These are phyloP conservation scores for Proteles cristata DNA, from an alignment of 2,113 vertebrate species.

Conservation along the genomic window DNA sequence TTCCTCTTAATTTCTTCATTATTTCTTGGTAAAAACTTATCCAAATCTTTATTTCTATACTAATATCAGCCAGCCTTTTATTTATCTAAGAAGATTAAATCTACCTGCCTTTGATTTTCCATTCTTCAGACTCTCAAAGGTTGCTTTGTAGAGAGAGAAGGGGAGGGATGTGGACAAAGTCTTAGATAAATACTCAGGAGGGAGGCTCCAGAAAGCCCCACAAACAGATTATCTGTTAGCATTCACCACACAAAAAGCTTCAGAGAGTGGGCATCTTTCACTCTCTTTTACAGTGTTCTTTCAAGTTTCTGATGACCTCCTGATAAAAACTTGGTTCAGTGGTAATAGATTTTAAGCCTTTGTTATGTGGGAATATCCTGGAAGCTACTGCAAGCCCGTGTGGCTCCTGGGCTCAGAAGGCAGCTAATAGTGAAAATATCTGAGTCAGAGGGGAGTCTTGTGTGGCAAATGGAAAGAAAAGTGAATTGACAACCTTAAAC, in stretches of 20 bases:
- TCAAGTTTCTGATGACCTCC: background rate
- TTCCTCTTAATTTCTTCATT: background rate
- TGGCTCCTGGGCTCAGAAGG: background rate
- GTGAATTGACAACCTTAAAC: slow-evolving; percentile 11
- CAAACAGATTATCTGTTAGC: background rate
- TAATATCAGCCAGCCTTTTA: background rate
- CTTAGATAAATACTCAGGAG: background rate
- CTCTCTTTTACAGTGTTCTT: background rate
- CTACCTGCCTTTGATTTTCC: background rate
- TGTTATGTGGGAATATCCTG: background rate
- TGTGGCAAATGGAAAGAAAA: background rate
- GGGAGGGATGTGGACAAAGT: background rate
- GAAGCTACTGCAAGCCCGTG: background rate
- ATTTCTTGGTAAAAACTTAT: background rate
- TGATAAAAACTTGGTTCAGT: background rate
- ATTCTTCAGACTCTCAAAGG: background rate
- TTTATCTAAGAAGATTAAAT: background rate
- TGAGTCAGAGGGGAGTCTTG: slow-evolving; percentile 15
- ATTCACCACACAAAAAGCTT: background rate
- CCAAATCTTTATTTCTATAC: background rate
- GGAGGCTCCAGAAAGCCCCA: background rate
- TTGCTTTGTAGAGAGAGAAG: background rate
- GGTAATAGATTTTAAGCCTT: background rate
- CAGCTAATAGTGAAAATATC: background rate
- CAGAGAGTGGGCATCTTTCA: background rate